A percentile compares a stretch with the other conserved stretches of the same genome.
phyloP scores from a whole-genome alignment of 2,113 vertebrate genomes.

The Eubucco bourcierii region DNA sequence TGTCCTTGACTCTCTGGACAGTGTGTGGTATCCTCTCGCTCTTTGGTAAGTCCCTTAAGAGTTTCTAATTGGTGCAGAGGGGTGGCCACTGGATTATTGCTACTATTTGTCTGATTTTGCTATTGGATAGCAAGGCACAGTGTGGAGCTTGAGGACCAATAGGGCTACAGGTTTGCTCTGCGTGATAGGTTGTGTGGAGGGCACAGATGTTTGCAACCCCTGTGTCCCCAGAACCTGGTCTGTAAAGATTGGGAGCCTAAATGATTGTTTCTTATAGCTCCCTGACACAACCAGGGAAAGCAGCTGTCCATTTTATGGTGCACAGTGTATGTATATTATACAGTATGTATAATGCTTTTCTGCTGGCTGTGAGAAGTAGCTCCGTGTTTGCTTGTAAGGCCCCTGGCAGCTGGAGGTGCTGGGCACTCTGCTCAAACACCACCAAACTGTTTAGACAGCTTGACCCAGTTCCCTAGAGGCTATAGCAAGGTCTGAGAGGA shows the following conservation, averaged over 20 bases:
- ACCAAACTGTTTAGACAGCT: neutral
- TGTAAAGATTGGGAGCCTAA: neutral
- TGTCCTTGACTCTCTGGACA: conserved; percentile 91
- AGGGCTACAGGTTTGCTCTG: neutral
- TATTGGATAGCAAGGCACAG: conserved; percentile 15
- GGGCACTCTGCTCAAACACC: neutral
- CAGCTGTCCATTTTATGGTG: accelerated
- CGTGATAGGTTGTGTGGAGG: neutral
- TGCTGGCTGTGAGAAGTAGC: neutral
- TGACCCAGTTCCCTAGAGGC: neutral
- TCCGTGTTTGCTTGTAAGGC: neutral
- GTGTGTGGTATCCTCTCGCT: conserved; percentile 91
- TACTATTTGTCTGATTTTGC: conserved; percentile 1
- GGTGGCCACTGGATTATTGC: neutral
- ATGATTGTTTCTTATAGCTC: neutral
- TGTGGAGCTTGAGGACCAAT: conserved; percentile 21
- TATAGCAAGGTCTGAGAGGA: neutral
- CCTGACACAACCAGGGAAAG: neutral
- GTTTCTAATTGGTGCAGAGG: conserved; percentile 48
- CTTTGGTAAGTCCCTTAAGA: conserved; percentile 86
- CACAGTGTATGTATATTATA: neutral
- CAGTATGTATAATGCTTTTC: neutral
- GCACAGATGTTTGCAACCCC: neutral
- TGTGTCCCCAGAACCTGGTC: accelerated
- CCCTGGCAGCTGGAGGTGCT: neutral